Conservation (phyloP, 2,113 vertebrate genomes). For the Dolichotis patagonum region DNA sequence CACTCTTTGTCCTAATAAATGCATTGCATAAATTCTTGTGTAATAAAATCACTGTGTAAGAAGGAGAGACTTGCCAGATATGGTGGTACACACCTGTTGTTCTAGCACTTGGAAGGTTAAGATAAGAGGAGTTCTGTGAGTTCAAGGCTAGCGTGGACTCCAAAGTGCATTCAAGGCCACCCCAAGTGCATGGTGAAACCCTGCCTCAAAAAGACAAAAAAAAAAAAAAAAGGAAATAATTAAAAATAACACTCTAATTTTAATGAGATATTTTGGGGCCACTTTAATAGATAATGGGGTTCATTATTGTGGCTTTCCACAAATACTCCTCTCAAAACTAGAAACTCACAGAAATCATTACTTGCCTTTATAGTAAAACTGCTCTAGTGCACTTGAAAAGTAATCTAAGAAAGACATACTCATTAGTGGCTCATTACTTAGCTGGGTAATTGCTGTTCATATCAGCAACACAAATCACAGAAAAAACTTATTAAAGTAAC, state of each 20-base stretch:
- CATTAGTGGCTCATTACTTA: slow-evolving; percentile 87
- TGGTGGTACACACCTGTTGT: too few relatives aligned
- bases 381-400: slow-evolving; percentile 76
- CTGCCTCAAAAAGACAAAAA: too few relatives aligned
- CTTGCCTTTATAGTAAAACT: slow-evolving; percentile 73
- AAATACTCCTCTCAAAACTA: slow-evolving; percentile 42
- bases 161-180: too few relatives aligned
- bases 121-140: too few relatives aligned
- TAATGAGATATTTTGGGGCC: neutral
- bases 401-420: slow-evolving; percentile 83
- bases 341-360: neutral
- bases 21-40: neutral
- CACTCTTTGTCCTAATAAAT: neutral
- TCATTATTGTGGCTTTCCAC: slow-evolving; percentile 44
- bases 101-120: too few relatives aligned
- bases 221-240: neutral
- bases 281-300: neutral
- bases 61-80: neutral
- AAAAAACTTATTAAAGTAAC: slow-evolving; percentile 84
- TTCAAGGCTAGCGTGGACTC: too few relatives aligned
- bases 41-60: neutral
- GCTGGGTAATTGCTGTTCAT: slow-evolving; percentile 85
- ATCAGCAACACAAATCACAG: slow-evolving; percentile 86
- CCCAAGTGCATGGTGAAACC: too few relatives aligned
- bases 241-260: slow-evolving; percentile 33